phyloP scores from a whole-genome alignment of 2,888 invertebrate genomes.

The Taphrorychus bicolor region DNA sequence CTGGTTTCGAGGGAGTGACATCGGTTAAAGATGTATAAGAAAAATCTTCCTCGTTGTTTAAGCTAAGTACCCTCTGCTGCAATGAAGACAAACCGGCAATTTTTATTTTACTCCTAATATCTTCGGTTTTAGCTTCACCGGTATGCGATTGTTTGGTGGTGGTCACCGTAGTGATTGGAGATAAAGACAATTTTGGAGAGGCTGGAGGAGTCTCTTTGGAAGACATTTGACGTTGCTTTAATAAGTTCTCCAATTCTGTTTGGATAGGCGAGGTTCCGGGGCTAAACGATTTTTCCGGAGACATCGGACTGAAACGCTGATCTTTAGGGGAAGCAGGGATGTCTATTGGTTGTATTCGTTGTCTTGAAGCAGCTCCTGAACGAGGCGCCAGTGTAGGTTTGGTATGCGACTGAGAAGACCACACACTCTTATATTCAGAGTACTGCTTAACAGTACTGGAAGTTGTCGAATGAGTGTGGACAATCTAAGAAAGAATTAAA shows the following conservation, averaged over 20 bases:
- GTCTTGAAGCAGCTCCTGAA: slow-evolving; percentile 64
- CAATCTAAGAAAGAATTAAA: slow-evolving; percentile 24
- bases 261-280: slow-evolving; percentile 52
- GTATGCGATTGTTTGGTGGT: slow-evolving; percentile 27
- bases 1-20: slow-evolving; percentile 55
- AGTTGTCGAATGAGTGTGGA: slow-evolving; percentile 4
- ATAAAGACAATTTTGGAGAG: slow-evolving; percentile 8
- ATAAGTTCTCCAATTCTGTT: slow-evolving; percentile 52
- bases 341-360: slow-evolving; percentile 66
- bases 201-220: slow-evolving; percentile 9
- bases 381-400: slow-evolving; percentile 55
- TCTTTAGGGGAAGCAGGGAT: slow-evolving; percentile 59
- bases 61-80: slow-evolving; percentile 63
- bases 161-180: neutral
- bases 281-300: slow-evolving; percentile 22
- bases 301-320: no score
- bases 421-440: slow-evolving; percentile 13
- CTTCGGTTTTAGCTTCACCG: slow-evolving; percentile 45
- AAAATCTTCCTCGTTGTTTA: slow-evolving; percentile 55
- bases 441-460: slow-evolving; percentile 4
- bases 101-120: slow-evolving; percentile 56
- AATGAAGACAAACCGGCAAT: slow-evolving; percentile 64
- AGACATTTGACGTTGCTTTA: slow-evolving; percentile 52
- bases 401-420: slow-evolving; percentile 5
- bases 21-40: slow-evolving; percentile 55